Base-by-base conservation (phyloP, 1,140 invertebrate species). In the Caenorhabditis briggsae region DNA sequence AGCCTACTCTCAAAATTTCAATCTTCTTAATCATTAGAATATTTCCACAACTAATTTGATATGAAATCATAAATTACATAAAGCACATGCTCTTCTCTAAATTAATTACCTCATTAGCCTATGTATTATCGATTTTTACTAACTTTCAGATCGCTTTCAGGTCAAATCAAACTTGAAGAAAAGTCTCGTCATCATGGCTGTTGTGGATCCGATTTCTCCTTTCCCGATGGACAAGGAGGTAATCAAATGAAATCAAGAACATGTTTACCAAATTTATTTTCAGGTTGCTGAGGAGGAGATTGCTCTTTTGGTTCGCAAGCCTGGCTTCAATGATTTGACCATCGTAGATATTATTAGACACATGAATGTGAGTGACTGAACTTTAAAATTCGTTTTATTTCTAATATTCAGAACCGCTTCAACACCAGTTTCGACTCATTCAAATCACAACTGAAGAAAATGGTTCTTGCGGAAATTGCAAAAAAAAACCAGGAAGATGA, bases 261-360 rank as follows among this genome's bases (percentile, higher is more conserved):
- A 50, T 9, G 14, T 18, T 46, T n/a, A 70, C 18, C 12, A 46
- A 2, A 2, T 50, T 20, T 18, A 12, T 50, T 78, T 78, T 50
- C n/a, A 78, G 70, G 70, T 46, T 23, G 70, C 70, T n/a, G 70
- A 78, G n/a, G 70, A 78, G 46, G 70, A 78, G 14, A 78, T 78
- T n/a, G 70, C 70, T 18, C 46, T 50, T 2, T 23, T 78, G 46
- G 70, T 78, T 12, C 70, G 70, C 46, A 78, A 78, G 20, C 70
- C 70, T 50, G 70, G 70, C 8, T 78, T 78, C 20, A n/a, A 50
- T 23, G 46, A 53, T 1, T n/a, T 78, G 0, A 78, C 70, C 6
- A 6, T 41, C 5, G 25, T 9, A 41, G 70, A 78, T 50, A 78
- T 78, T 7, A n/a, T 78, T 11, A 50, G 70, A 20, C 70, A 78